Evolutionary conservation across 1,140 invertebrate genomes (phyloP), one percentile per base, ranked within the genome.

Genomic region (Triops cancriformis): DNA sequence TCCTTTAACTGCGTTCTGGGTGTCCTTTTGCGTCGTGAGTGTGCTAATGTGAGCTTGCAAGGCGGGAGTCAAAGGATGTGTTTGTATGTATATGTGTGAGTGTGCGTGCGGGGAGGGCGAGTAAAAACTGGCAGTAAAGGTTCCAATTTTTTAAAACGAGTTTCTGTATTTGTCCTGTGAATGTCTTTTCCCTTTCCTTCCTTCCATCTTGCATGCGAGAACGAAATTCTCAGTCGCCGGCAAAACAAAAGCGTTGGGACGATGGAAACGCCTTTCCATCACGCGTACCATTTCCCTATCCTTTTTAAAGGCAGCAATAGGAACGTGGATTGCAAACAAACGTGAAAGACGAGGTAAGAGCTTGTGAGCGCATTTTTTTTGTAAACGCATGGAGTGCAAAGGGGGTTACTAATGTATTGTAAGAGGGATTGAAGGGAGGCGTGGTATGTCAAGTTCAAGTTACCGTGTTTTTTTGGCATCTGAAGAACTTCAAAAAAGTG

Each of bases 1-100:
- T 64, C 51, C 51, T 64, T 64, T n/a, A 64, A 64, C 51, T 64
- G 14, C 51, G 51, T 64, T 64, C 51, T 64, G 51, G 51, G 23
- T 11, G 51, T 64, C 51, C 51, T 64, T 64, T 64, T 64, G 51
- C 18, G 23, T 64, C 51, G 51, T 64, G 18, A 37, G 31, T 64
- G 51, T 64, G 51, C n/a, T 64, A 23, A 18, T 64, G n/a, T 23
- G 51, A 23, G 51, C 51, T 64, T n/a, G 51, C n/a, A 64, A 23
- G n/a, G 51, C 14, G 3, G 51, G 14, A 18, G 51, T n/a, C 51
- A 64, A 64, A 64, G 6, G 23, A 64, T n/a, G 51, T 64, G 23
- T 64, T 5, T 64, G 51, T 64, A 9, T 23, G 51, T 64, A 23
- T 64, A 23, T 64, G 31, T 37, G 31, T 37, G 31, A 37, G 7